These are phyloP conservation scores for Sorex araneus DNA, from an alignment of 2,113 vertebrate genomes.

Conservation along the genomic window DNA sequence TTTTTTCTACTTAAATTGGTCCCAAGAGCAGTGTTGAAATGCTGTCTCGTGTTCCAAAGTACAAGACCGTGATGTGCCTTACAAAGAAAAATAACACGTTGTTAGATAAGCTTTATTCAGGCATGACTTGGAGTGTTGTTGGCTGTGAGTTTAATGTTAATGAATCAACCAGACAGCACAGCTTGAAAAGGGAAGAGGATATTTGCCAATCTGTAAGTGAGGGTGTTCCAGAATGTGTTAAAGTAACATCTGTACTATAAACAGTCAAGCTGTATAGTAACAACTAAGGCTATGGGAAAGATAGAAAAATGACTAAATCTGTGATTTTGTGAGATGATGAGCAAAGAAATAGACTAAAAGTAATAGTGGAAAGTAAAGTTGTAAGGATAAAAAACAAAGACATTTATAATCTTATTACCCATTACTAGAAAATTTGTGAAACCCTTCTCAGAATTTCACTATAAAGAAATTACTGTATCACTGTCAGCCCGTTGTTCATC, in stretches of 20 bases:
- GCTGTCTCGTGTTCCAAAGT: neutral
- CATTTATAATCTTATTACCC: neutral
- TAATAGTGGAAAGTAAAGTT: too few species aligned
- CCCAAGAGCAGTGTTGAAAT: neutral
- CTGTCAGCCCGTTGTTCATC: too few species aligned
- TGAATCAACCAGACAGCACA: neutral
- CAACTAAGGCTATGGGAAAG: neutral
- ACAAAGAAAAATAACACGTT: constrained; percentile 2
- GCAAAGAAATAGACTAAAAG: neutral
- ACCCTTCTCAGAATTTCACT: neutral
- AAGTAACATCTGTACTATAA: neutral
- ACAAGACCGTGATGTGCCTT: neutral
- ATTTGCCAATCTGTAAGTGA: neutral
- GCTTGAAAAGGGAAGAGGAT: neutral
- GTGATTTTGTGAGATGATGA: neutral
- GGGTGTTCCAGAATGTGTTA: neutral
- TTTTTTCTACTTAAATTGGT: neutral
- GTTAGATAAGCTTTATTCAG: constrained; percentile 1
- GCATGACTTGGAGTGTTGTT: neutral
- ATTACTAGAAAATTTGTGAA: neutral
- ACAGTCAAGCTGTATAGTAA: neutral
- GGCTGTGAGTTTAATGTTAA: neutral
- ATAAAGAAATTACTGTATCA: neutral
- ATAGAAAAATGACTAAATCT: neutral
- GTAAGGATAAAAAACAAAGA: neutral